These are phyloP conservation scores for Poeciliopsis turrubarensis DNA, from an alignment of 2,113 vertebrate genomes.

Conservation along the genomic window DNA sequence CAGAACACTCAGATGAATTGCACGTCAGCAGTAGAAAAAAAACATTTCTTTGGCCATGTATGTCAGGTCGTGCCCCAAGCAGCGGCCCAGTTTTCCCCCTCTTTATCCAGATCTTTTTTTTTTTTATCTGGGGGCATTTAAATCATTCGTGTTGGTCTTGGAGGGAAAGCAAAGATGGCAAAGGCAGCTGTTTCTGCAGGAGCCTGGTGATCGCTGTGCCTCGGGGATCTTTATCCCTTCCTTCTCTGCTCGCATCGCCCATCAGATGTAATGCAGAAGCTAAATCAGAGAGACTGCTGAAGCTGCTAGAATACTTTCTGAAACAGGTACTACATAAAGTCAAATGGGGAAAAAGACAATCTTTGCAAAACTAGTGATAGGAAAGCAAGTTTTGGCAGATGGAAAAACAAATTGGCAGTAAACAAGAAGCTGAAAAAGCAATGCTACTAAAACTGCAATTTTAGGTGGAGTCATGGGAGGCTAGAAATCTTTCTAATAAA, in stretches of 20 bases:
- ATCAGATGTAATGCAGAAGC: slow-evolving; percentile 21
- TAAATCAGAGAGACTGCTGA: slow-evolving; percentile 12
- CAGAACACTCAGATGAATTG: slow-evolving; percentile 11
- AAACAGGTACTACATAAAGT: not conserved
- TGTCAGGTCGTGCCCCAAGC: slow-evolving; percentile 52
- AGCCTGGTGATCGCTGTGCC: slow-evolving; percentile 40
- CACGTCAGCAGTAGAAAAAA: slow-evolving; percentile 8
- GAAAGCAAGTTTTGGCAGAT: not conserved
- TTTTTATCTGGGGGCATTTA: slow-evolving; percentile 60
- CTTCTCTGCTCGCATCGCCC: slow-evolving; percentile 15
- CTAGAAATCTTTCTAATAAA: not conserved
- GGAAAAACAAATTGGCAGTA: not conserved
- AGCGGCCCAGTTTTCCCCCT: slow-evolving; percentile 44
- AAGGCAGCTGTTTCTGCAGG: slow-evolving; percentile 54
- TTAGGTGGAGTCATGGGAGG: not conserved
- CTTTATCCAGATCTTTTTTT: slow-evolving; percentile 55
- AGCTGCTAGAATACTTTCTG: slow-evolving; percentile 1
- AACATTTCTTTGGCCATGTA: slow-evolving; percentile 31
- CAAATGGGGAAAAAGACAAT: not conserved
- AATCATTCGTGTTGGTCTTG: slow-evolving; percentile 69
- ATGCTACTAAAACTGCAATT: too few species aligned
- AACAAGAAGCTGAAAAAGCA: not conserved
- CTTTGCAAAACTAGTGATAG: not conserved
- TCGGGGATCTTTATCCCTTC: slow-evolving; percentile 24
- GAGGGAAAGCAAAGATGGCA: slow-evolving; percentile 35